Evolutionary conservation across 1,140 invertebrate genomes (phyloP).

Genomic region (Cotesia glomerata): DNA sequence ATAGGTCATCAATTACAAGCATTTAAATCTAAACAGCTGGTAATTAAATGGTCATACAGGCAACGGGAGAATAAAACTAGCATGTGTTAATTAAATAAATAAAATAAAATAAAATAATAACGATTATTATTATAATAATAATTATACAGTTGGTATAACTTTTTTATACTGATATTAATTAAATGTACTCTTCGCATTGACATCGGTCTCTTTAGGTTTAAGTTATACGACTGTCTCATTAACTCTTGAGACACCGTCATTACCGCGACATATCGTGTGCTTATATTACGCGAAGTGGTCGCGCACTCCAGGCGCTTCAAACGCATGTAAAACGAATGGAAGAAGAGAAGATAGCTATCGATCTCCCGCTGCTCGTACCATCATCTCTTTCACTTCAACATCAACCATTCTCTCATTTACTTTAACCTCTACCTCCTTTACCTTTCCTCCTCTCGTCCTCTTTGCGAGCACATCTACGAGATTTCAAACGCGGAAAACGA

Average conservation of each 20-base stretch:
- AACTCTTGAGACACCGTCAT: conserved; percentile 40
- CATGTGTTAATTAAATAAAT: too few species aligned
- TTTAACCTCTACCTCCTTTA: not conserved
- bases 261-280: conserved; percentile 27
- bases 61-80: too few species aligned
- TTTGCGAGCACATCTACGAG: not conserved
- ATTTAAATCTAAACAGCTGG: too few species aligned
- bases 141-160: not conserved
- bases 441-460: not conserved
- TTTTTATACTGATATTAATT: not conserved
- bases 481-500: conserved; percentile 21
- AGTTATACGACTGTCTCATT: conserved; percentile 34
- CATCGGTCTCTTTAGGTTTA: conserved; percentile 7
- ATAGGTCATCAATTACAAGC: too few species aligned
- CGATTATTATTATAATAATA: not conserved
- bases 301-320: conserved; percentile 37
- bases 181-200: conserved; percentile 1
- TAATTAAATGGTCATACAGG: too few species aligned
- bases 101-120: not conserved
- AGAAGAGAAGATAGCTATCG: conserved; percentile 37
- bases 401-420: conserved; percentile 16
- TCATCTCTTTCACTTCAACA: conserved; percentile 8
- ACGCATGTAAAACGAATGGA: conserved; percentile 35
- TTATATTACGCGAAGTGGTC: conserved; percentile 14
- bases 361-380: conserved; percentile 32